phyloP scores from a whole-genome alignment of 2,888 invertebrate species.

The Nomada hirtipes region DNA sequence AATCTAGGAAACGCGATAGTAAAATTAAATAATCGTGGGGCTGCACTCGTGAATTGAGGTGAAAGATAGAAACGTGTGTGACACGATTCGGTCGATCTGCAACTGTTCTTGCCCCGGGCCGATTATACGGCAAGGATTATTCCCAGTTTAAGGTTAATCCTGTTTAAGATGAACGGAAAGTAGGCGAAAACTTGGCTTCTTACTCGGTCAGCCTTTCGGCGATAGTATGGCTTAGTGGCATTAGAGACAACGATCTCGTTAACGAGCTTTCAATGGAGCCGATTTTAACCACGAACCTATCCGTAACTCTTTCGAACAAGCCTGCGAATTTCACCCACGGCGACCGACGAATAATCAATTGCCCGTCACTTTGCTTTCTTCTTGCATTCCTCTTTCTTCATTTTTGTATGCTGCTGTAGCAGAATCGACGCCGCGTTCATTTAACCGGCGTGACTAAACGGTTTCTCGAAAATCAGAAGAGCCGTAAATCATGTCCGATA shows the following conservation, averaged over 20 bases:
- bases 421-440: neutral
- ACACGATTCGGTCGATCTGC: slow-evolving; percentile 50
- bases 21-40: too few relatives aligned
- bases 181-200: slow-evolving; percentile 78
- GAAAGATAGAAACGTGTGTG: neutral
- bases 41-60: neutral
- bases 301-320: slow-evolving; percentile 37
- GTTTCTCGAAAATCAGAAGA: slow-evolving; percentile 23
- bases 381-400: neutral
- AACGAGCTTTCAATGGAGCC: slow-evolving; percentile 76
- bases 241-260: slow-evolving; percentile 77
- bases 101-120: slow-evolving; percentile 42
- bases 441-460: neutral
- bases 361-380: neutral
- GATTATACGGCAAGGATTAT: slow-evolving; percentile 74
- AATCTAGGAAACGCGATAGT: too few relatives aligned
- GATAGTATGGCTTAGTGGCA: slow-evolving; percentile 75
- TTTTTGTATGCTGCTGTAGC: neutral
- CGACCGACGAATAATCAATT: neutral
- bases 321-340: neutral
- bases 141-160: slow-evolving; percentile 79
- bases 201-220: slow-evolving; percentile 75
- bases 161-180: slow-evolving; percentile 77
- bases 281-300: slow-evolving; percentile 54
- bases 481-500: slow-evolving; percentile 35